Percentiles rank a stretch among this genome's conserved stretches.
phyloP scores from a whole-genome alignment of 2,888 invertebrate species.

The Patella ulyssiponensis region DNA sequence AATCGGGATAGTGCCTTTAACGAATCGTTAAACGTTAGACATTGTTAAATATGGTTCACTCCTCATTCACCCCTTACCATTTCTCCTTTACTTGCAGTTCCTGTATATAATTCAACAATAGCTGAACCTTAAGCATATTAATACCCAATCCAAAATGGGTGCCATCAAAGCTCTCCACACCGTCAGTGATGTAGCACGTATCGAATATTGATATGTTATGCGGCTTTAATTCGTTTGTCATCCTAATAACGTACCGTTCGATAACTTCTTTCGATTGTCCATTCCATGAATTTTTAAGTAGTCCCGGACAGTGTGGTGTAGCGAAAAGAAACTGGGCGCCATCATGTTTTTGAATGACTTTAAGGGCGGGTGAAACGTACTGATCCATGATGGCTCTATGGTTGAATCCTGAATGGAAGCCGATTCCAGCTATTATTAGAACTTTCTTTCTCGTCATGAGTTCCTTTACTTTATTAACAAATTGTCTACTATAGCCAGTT shows the following conservation, averaged over 20 bases:
- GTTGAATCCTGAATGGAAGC: conserved; percentile 33
- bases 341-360: background rate
- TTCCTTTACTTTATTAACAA: conserved; percentile 12
- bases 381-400: conserved; percentile 5
- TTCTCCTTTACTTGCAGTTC: conserved; percentile 24
- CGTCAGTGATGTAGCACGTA: conserved; percentile 33
- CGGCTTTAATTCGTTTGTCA: background rate
- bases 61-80: too few relatives aligned
- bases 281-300: background rate
- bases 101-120: conserved; percentile 30
- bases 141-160: conserved; percentile 34
- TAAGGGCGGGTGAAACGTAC: conserved; percentile 11
- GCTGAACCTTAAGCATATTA: conserved; percentile 30
- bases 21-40: too few relatives aligned
- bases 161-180: conserved; percentile 37
- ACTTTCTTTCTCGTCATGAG: conserved; percentile 20
- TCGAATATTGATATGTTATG: conserved; percentile 32
- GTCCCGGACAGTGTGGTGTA: background rate
- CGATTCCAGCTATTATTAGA: conserved; percentile 30
- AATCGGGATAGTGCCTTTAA: too few relatives aligned
- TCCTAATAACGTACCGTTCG: conserved; percentile 18
- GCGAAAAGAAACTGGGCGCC: background rate
- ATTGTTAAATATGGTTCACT: too few relatives aligned
- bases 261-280: conserved; percentile 8
- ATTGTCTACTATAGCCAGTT: background rate